A percentile compares a stretch with the other conserved stretches of the same genome.
Evolutionary conservation across 2,888 invertebrate genomes (phyloP).

Genomic region (Phragmatobia fuliginosa): DNA sequence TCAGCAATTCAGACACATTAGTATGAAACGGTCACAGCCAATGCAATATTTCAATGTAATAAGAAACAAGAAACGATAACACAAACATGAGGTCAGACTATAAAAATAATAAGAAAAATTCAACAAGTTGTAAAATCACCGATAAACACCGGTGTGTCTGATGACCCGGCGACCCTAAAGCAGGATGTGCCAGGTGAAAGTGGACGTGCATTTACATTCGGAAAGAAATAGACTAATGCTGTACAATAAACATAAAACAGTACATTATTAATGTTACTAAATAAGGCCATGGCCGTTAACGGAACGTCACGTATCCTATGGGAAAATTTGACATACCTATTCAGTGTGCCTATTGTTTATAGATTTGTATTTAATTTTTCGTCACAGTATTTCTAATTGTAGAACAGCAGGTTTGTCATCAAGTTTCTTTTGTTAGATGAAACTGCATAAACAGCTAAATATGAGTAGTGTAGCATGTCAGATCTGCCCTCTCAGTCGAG

Average conservation of each 20-base stretch:
- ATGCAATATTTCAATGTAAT: neutral
- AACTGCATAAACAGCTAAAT: neutral
- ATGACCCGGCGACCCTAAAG: conserved; percentile 37
- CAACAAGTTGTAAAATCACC: conserved; percentile 29
- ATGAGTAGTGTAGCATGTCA: neutral
- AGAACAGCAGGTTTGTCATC: neutral
- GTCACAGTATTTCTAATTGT: neutral
- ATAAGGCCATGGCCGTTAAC: neutral
- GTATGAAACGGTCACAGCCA: neutral
- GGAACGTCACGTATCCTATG: neutral
- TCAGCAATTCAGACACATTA: neutral
- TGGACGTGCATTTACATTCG: conserved; percentile 24
- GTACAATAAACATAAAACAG: neutral
- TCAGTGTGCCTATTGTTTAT: neutral
- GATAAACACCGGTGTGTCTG: conserved; percentile 26
- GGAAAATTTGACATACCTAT: neutral
- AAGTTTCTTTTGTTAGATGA: neutral
- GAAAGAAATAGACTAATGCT: conserved; percentile 10
- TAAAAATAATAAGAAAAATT: conserved; percentile 15
- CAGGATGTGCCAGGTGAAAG: conserved; percentile 45
- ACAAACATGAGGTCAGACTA: conserved; percentile 5
- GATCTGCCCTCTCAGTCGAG: too few species aligned
- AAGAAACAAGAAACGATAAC: neutral
- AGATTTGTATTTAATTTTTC: neutral
- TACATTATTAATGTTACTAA: neutral